Percentiles rank a stretch among this genome's conserved stretches.
These are phyloP conservation scores for Acronicta leporina DNA, from an alignment of 2,888 invertebrate genomes.

Conservation along the genomic window DNA sequence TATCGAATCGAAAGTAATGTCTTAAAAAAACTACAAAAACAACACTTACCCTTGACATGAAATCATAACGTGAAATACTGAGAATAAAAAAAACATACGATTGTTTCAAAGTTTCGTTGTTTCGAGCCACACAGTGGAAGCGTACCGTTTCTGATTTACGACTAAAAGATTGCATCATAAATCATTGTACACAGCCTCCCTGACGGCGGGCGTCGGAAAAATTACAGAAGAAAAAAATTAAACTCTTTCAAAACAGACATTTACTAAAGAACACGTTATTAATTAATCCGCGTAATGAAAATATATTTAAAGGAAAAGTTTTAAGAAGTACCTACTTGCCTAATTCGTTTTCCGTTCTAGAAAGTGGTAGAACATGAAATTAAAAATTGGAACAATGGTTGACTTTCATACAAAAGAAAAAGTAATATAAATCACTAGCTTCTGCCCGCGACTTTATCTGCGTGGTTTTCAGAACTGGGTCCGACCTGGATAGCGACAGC, in stretches of 20 bases:
- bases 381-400: conserved; percentile 11
- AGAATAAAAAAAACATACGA: conserved; percentile 55
- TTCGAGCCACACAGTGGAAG: conserved; percentile 56
- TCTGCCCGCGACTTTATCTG: too few species aligned
- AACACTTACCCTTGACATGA: conserved; percentile 26
- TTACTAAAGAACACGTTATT: conserved; percentile 68
- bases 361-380: conserved; percentile 12
- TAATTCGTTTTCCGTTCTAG: conserved; percentile 22
- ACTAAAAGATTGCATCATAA: conserved; percentile 83
- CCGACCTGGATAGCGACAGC: too few species aligned
- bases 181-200: conserved; percentile 69
- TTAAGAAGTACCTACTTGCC: conserved; percentile 22
- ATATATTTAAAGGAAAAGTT: conserved; percentile 60
- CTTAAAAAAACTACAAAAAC: neutral
- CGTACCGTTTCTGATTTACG: conserved; percentile 82
- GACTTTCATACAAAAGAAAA: neutral
- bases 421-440: too few species aligned
- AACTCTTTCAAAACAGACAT: conserved; percentile 65
- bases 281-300: conserved; percentile 73
- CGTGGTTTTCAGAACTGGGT: too few species aligned
- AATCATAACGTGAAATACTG: conserved; percentile 46
- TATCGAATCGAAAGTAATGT: too few species aligned
- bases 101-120: conserved; percentile 70
- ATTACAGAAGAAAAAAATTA: conserved; percentile 70
- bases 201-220: conserved; percentile 68